A percentile compares a stretch with the other conserved stretches of the same genome.
phyloP scores from a whole-genome alignment of 2,113 vertebrate genomes.

The Limanda limanda region DNA sequence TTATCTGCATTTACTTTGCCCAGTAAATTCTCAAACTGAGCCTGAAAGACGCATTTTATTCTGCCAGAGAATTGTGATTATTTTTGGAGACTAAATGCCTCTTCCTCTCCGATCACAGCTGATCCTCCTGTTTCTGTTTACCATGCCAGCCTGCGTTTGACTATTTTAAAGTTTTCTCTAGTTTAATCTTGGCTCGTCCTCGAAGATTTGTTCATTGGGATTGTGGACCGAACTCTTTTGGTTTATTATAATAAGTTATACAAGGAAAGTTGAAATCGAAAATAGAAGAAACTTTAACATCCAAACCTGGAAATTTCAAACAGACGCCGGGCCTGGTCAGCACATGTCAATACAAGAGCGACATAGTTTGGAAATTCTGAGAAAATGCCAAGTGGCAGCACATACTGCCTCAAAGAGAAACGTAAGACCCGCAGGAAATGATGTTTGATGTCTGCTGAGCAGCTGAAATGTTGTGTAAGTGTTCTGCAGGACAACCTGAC shows the following conservation, averaged over 20 bases:
- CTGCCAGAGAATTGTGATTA: slow-evolving; percentile 27
- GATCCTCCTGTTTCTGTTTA: slow-evolving; percentile 16
- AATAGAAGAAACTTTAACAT: neutral
- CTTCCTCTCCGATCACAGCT: slow-evolving; percentile 27
- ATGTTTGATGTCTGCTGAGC: neutral
- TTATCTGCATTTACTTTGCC: neutral
- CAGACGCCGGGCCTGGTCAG: neutral
- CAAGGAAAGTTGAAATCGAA: neutral
- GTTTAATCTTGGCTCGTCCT: slow-evolving; percentile 3
- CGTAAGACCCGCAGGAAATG: neutral
- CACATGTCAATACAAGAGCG: neutral
- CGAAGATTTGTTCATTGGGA: neutral
- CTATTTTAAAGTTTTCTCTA: slow-evolving; percentile 11
- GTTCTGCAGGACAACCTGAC: neutral
- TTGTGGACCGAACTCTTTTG: neutral
- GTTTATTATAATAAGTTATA: neutral
- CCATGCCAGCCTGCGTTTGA: slow-evolving; percentile 17
- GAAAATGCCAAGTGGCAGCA: neutral
- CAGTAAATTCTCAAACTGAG: slow-evolving; percentile 4
- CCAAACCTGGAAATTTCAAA: neutral
- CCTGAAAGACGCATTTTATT: slow-evolving; percentile 13
- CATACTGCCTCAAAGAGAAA: neutral
- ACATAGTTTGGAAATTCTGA: too few species aligned
- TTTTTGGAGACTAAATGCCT: slow-evolving; percentile 28
- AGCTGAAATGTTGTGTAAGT: neutral